These are phyloP conservation scores for Ictalurus furcatus DNA, from an alignment of 2,113 vertebrate species.

Conservation along the genomic window DNA sequence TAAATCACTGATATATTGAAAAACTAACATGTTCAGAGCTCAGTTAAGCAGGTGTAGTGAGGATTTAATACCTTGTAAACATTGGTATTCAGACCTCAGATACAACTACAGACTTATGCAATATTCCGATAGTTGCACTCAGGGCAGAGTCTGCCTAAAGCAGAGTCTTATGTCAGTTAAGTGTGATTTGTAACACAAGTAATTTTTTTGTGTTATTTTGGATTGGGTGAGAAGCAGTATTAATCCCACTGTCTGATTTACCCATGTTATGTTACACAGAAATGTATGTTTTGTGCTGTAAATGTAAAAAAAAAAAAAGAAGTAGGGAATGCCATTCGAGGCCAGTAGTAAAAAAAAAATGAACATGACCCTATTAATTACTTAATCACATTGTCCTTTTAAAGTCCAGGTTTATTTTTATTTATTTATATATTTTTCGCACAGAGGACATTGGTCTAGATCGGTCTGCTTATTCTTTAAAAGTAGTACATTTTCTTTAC, in stretches of 20 bases:
- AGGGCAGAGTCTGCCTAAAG: not conserved
- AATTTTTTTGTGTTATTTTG: not conserved
- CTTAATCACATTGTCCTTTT: not conserved
- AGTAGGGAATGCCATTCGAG: not conserved
- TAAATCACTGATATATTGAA: not conserved
- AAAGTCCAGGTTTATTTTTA: not conserved
- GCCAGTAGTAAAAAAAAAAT: not conserved
- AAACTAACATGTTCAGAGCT: not conserved
- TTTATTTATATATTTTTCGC: not conserved
- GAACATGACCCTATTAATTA: not conserved
- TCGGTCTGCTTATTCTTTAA: not conserved
- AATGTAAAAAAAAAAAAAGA: not conserved
- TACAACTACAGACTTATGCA: not conserved
- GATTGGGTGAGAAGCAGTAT: not conserved
- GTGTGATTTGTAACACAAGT: not conserved
- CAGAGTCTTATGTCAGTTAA: not conserved
- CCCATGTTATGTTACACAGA: not conserved
- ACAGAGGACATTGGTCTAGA: not conserved
- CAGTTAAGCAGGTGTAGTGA: not conserved
- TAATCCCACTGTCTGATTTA: not conserved
- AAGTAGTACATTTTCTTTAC: not conserved
- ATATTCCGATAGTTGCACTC: not conserved
- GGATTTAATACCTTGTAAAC: not conserved
- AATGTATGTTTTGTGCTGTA: not conserved
- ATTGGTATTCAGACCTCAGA: not conserved